Percentiles rank a stretch among this genome's conserved stretches.
These are phyloP conservation scores for Amblyteles armatorius DNA, from an alignment of 2,888 invertebrate species.

Conservation along the genomic window DNA sequence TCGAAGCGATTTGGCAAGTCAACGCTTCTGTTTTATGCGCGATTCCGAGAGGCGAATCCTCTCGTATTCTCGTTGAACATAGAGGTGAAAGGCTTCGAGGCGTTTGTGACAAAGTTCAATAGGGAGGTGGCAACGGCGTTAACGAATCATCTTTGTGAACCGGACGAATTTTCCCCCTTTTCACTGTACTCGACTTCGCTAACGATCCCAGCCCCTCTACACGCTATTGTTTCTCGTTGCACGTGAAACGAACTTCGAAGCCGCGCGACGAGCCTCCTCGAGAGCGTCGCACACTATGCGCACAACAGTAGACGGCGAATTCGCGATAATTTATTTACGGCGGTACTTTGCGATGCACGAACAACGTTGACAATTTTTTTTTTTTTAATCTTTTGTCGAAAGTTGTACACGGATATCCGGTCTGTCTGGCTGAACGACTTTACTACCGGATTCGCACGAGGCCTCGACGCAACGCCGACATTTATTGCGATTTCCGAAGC, in stretches of 20 bases:
- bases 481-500: conserved; percentile 34
- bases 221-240: background rate
- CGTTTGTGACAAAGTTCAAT: background rate
- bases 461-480: conserved; percentile 5
- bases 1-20: background rate
- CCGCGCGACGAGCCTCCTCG: background rate
- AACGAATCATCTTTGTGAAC: background rate
- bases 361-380: background rate
- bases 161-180: background rate
- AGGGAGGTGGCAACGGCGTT: background rate
- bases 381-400: background rate
- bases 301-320: background rate
- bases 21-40: background rate
- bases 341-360: background rate
- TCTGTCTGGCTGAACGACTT: background rate
- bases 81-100: background rate
- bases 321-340: background rate
- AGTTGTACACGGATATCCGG: background rate
- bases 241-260: background rate
- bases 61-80: background rate
- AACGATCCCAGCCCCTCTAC: background rate
- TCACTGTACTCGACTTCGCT: background rate
- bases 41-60: background rate
- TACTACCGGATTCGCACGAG: conserved; percentile 24
- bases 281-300: background rate